Evolutionary conservation across 2,797 vertebrate species (phyloP).

Genomic region (Spinus pinus): DNA sequence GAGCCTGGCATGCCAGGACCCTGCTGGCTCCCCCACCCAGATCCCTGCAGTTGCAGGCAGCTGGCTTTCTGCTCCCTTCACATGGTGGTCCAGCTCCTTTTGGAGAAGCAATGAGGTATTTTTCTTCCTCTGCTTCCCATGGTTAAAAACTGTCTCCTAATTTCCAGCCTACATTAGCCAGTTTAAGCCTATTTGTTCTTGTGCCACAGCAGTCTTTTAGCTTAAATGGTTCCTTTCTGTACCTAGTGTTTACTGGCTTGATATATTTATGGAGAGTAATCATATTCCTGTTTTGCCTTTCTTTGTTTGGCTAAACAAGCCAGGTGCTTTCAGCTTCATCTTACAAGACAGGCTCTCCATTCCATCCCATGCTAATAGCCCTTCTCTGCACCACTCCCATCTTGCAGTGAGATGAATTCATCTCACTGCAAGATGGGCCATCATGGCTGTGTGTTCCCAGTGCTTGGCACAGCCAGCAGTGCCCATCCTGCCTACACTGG

Average conservation of each 20-base stretch:
- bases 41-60: not conserved
- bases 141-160: conserved; percentile 19
- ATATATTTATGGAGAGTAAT: conserved; percentile 39
- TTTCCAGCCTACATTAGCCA: conserved; percentile 34
- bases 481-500: accelerated
- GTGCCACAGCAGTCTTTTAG: conserved; percentile 30
- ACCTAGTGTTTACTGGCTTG: conserved; percentile 36
- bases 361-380: not conserved
- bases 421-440: not conserved
- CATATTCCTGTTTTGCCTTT: not conserved
- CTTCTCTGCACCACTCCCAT: not conserved
- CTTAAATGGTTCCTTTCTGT: conserved; percentile 48
- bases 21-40: not conserved
- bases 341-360: not conserved
- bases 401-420: not conserved
- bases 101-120: not conserved
- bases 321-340: not conserved
- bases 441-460: accelerated
- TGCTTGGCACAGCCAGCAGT: not conserved
- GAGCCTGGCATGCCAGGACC: not conserved
- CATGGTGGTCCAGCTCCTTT: not conserved
- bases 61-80: not conserved
- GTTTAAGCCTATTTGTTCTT: conserved; percentile 41
- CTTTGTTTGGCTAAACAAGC: conserved; percentile 12
- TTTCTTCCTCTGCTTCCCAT: not conserved